phyloP scores from a whole-genome alignment of 2,113 vertebrate species.

The Panthera uncia region DNA sequence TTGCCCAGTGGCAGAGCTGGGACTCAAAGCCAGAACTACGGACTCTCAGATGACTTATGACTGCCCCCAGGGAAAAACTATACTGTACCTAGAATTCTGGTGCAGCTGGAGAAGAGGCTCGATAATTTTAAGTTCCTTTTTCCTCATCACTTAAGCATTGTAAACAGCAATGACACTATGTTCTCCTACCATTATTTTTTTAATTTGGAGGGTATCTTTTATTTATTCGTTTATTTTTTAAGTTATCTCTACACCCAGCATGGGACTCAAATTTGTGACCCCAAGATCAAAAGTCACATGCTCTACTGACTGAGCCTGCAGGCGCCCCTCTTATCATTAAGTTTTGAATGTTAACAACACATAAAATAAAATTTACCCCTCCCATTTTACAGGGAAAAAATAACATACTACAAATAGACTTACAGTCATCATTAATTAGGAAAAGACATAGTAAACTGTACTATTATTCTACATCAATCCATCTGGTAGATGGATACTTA shows the following conservation, averaged over 20 bases:
- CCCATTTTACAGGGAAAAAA: background rate
- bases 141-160: background rate
- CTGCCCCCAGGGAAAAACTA: background rate
- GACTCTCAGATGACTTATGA: background rate
- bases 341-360: background rate
- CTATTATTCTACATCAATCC: background rate
- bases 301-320: no score
- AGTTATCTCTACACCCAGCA: no score
- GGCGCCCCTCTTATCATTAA: background rate
- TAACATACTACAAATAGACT: background rate
- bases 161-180: conserved; percentile 36
- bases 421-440: background rate
- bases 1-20: background rate
- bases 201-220: no score
- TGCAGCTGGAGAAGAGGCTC: background rate
- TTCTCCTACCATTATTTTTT: background rate
- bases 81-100: background rate
- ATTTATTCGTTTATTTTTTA: no score
- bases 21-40: background rate
- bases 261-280: no score
- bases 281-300: no score
- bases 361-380: background rate
- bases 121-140: background rate
- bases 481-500: background rate
- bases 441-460: background rate